Evolutionary conservation across 2,888 invertebrate genomes (phyloP), one percentile per base, ranked within the genome.

Genomic region (Netelia melanura): DNA sequence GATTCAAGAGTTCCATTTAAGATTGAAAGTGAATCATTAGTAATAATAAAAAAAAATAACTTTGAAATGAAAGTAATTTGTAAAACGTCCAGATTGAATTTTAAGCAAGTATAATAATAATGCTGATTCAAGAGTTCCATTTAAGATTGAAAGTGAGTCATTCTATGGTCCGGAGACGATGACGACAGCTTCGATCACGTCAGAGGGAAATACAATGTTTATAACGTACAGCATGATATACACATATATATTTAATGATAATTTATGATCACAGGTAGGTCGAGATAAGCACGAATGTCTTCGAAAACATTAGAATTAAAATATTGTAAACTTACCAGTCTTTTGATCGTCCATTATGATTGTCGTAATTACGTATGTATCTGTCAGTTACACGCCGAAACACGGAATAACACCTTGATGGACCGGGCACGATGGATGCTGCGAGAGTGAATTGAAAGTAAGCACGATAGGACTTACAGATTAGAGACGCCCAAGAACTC

Each of bases 291-390:
- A 21, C 68, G 65, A 74, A 21, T 21, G 44, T 21, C 58, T 52
- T 67, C 61, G 21, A 64, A 65, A 30, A 17, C 10, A 54, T 52
- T 1, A 52, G 10, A 79, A 70, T 52, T 44, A n/a, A 44, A 43
- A 74, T 9, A 21, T 25, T 9, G 17, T 30, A 2, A 43, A n/a
- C 83, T 83, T 10, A 85, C 85, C 85, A 80, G 71, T 83, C 79
- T 83, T 83, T 76, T 85, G 79, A 76, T 83, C 85, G 48, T 76
- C 85, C 85, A 85, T 85, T 25, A 43, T 85, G 68, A 82, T 85
- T 79, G 70, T 83, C 72, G 43, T 38, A 52, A 43, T 44, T 67
- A 43, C 43, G 11, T 30, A 11, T 9, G 23, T 38, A 52, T 54
- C 58, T 17, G 17, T 58, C 21, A 21, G 14, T 14, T 48, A 58